Base-by-base conservation (phyloP, 2,113 vertebrate species). In the Tonatia bakeri region DNA sequence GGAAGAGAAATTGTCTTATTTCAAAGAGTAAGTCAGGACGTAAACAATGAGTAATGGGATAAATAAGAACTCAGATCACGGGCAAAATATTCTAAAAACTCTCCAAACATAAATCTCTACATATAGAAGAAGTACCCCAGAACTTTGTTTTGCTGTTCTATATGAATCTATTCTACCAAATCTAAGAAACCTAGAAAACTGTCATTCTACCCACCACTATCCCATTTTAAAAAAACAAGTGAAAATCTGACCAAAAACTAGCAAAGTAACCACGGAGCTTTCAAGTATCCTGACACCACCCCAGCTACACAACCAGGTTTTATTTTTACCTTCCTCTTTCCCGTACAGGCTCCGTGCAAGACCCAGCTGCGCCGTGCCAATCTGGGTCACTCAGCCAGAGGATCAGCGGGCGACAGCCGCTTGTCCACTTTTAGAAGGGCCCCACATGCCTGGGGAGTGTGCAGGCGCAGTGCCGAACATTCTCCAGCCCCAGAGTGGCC, bases 281-380 rank as follows among this genome's bases (percentile, higher is more conserved):
- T 45, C 5, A 54, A 43, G 28, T 20, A 50, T 36, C 86, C 73
- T 56, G n/a, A 94, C 54, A 24, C 72, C 26, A 50, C 76, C 93
- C 80, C 90, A 97, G 83, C 92, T 86, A 90, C 50, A 52, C 61
- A 72, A 54, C 75, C 54, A 67, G 72, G 64, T 98, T 97, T 98
- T 98, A 98, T 98, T 98, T 98, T 98, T 98, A 97, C 97, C 90
- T 73, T n/a, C 33, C 61, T 72, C 64, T 47, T 96, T 87, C 87
- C 77, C 47, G 43, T 3, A 26, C 50, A 92, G 14, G 28, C 47
- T 70, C 83, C 80, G 79, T 59, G 6, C 33, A 24, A 65, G 72
- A 82, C 89, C 96, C 97, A 90, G 81, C 98, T 98, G 98, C 4
- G 26, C 87, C 67, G 47, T 97, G 98, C 97, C 97, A 96, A 80